Base-by-base conservation (phyloP, 1,140 invertebrate species). In the Antheraea mylitta region DNA sequence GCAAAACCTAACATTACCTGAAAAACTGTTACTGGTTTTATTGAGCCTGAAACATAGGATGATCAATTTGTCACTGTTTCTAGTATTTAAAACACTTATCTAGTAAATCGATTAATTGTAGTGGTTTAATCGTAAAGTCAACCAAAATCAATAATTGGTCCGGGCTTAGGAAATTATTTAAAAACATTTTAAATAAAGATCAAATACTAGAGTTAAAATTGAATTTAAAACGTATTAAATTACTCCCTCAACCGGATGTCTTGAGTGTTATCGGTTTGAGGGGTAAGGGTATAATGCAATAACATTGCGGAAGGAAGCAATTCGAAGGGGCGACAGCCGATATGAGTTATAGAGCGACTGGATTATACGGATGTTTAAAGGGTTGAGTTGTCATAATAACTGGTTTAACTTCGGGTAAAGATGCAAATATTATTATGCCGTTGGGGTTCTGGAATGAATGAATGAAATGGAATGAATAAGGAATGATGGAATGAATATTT, bases 301-400 rank as follows among this genome's bases (percentile, higher is more conserved):
- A 53, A 53, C 13, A 53, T 53, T 53, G 45, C 45, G 45, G 45
- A 53, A 53, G 45, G 45, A 53, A 53, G 45, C 45, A 53, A 53
- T 53, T 53, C 7, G 45, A 53, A 16, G 45, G 45, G 45, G 45
- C 45, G 45, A 53, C 11, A 53, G 16, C 45, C 45, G 45, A 53
- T 53, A 53, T 53, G 45, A 53, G 45, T 53, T 53, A 53, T 53
- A 53, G 11, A 16, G 11, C 45, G 45, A 53, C 45, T 53, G 45
- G 45, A 53, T 53, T 53, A 53, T 53, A 53, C 11, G 16, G 45
- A 53, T 16, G 16, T 16, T 53, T 53, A 16, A 53, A 53, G 45
- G 45, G 45, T 53, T 16, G 45, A 53, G 45, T 53, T 53, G 45
- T 53, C 45, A 53, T 53, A 53, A 53, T 53, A 53, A 53, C 45